These are phyloP conservation scores for Serrognathus titanus DNA, from an alignment of 2,888 invertebrate species.

Conservation along the genomic window DNA sequence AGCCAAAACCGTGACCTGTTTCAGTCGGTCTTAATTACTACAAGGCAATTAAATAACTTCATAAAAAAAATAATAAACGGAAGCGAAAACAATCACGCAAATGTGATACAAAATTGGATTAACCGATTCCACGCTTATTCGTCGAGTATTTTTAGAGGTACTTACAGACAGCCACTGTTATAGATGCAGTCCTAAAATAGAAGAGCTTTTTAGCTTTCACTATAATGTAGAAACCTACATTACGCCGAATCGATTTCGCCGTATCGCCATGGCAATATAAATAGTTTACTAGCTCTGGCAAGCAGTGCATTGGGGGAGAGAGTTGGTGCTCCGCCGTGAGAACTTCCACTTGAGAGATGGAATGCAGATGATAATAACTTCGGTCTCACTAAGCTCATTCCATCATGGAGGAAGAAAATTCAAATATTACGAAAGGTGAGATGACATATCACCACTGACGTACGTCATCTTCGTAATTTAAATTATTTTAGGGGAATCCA, in stretches of 20 bases:
- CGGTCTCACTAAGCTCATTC: constrained; percentile 17
- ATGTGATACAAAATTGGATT: too few relatives aligned
- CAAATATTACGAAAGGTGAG: constrained; percentile 10
- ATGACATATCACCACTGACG: too few relatives aligned
- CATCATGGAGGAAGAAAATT: constrained; percentile 16
- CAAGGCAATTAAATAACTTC: too few relatives aligned
- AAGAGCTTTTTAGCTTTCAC: too few relatives aligned
- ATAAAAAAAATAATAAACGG: too few relatives aligned
- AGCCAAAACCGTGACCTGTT: too few relatives aligned
- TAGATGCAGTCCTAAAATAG: too few relatives aligned
- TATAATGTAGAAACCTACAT: not conserved
- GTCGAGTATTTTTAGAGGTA: too few relatives aligned
- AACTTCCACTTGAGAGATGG: constrained; percentile 17
- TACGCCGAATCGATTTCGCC: constrained; percentile 15
- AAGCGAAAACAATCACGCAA: too few relatives aligned
- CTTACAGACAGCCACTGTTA: too few relatives aligned
- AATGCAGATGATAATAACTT: constrained; percentile 33
- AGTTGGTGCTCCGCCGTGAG: constrained; percentile 10
- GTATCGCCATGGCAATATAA: constrained; percentile 18
- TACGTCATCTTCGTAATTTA: not conserved
- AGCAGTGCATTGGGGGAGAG: constrained; percentile 15
- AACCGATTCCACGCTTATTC: too few relatives aligned
- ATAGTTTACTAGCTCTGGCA: constrained; percentile 14
- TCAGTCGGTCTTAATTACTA: too few relatives aligned
- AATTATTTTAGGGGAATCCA: constrained; percentile 24